phyloP scores from a whole-genome alignment of 2,888 invertebrate genomes.

The Platerodrilus igneus region DNA sequence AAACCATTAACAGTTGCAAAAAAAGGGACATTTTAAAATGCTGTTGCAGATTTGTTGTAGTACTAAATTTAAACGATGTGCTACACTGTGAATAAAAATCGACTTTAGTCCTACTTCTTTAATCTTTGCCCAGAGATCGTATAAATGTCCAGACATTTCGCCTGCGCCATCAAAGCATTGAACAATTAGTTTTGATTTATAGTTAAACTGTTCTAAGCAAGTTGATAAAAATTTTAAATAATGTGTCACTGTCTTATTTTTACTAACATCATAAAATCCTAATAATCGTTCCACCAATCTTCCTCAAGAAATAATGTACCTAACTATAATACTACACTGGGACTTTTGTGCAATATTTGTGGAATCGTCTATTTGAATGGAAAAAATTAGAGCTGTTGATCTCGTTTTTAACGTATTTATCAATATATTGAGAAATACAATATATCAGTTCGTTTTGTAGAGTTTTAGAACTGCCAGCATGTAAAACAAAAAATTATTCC shows the following conservation, averaged over 20 bases:
- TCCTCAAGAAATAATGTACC: slow-evolving; percentile 19
- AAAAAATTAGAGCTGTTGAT: slow-evolving; percentile 17
- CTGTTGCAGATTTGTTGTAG: too few relatives aligned
- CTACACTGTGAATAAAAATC: slow-evolving; percentile 17
- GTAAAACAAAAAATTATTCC: too few relatives aligned
- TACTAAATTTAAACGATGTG: slow-evolving; percentile 18
- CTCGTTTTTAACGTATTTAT: too few relatives aligned
- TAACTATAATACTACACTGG: slow-evolving; percentile 23
- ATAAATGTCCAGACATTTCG: slow-evolving; percentile 25
- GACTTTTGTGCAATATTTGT: slow-evolving; percentile 26
- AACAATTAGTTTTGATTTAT: slow-evolving; percentile 23
- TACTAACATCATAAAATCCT: slow-evolving; percentile 6
- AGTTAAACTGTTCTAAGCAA: background rate
- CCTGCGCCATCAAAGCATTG: slow-evolving; percentile 31
- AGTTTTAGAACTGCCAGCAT: too few relatives aligned
- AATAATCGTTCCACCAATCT: slow-evolving; percentile 4
- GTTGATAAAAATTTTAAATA: background rate
- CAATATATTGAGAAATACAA: too few relatives aligned
- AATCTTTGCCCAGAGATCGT: slow-evolving; percentile 15
- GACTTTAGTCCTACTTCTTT: slow-evolving; percentile 13
- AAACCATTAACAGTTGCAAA: background rate
- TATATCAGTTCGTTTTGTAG: too few relatives aligned
- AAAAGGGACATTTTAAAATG: too few relatives aligned
- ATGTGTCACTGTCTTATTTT: background rate
- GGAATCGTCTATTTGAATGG: slow-evolving; percentile 26